Evolutionary conservation across 1,140 invertebrate genomes (phyloP).

Genomic region (Chelonus insularis): DNA sequence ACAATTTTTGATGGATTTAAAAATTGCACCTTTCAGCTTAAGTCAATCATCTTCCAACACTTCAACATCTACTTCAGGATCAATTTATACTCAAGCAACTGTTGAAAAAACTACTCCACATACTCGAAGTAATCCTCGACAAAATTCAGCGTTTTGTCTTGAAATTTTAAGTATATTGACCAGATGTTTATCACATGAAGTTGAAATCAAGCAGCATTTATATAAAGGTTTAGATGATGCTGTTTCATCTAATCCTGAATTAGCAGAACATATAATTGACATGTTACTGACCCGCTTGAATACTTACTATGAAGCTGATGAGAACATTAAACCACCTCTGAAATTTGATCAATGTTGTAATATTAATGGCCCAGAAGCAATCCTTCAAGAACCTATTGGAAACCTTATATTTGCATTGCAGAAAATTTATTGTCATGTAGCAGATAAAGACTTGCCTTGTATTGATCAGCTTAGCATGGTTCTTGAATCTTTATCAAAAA

Average conservation of each 20-base stretch:
- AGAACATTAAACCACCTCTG: slow-evolving; percentile 46
- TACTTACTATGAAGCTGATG: slow-evolving; percentile 53
- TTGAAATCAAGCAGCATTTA: slow-evolving; percentile 60
- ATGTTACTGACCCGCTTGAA: slow-evolving; percentile 59
- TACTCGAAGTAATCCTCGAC: slow-evolving; percentile 40
- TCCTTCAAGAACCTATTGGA: slow-evolving; percentile 53
- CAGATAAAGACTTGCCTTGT: slow-evolving; percentile 29
- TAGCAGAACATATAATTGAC: slow-evolving; percentile 58
- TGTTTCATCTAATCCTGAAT: slow-evolving; percentile 52
- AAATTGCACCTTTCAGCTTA: slow-evolving; percentile 54
- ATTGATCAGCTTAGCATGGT: slow-evolving; percentile 40
- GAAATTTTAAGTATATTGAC: slow-evolving; percentile 66
- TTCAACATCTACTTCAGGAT: slow-evolving; percentile 52
- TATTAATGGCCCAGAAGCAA: slow-evolving; percentile 44
- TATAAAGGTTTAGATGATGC: slow-evolving; percentile 61
- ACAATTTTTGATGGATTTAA: slow-evolving; percentile 60
- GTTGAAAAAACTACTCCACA: slow-evolving; percentile 40
- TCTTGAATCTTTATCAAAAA: slow-evolving; percentile 49
- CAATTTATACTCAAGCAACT: slow-evolving; percentile 57
- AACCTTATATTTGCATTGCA: slow-evolving; percentile 50
- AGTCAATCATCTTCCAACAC: slow-evolving; percentile 55
- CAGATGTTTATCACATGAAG: slow-evolving; percentile 65
- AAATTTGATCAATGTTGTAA: slow-evolving; percentile 58
- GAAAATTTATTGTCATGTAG: slow-evolving; percentile 46
- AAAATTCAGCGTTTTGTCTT: slow-evolving; percentile 62